phyloP scores from a whole-genome alignment of 2,113 vertebrate genomes.

The Mesembrinibis cayennensis region DNA sequence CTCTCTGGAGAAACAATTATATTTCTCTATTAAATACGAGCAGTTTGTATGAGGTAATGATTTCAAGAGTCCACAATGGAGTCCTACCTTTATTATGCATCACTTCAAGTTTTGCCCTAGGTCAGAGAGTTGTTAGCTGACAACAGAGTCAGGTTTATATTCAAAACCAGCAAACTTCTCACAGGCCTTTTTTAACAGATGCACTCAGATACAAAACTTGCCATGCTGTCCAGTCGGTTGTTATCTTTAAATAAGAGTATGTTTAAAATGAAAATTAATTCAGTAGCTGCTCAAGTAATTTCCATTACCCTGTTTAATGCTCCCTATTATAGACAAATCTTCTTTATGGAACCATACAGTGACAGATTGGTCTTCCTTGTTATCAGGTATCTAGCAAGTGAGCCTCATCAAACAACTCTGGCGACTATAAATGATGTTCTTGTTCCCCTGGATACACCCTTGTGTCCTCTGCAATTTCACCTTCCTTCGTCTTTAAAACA shows the following conservation, averaged over 20 bases:
- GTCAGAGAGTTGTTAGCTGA: not conserved
- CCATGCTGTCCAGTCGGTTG: not conserved
- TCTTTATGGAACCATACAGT: slow-evolving; percentile 45
- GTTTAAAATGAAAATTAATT: slow-evolving; percentile 62
- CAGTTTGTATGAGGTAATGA: slow-evolving; percentile 4
- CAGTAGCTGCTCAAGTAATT: slow-evolving; percentile 37
- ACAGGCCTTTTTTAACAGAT: not conserved
- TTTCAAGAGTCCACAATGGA: not conserved
- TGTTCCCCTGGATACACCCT: slow-evolving; percentile 5
- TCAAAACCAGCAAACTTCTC: not conserved
- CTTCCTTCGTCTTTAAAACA: not conserved
- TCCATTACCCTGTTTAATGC: slow-evolving; percentile 42
- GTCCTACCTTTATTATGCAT: not conserved
- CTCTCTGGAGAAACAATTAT: slow-evolving; percentile 19
- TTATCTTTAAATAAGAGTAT: slow-evolving; percentile 35
- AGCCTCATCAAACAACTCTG: slow-evolving; percentile 22
- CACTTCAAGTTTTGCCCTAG: not conserved
- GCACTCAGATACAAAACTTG: not conserved
- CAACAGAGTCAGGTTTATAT: not conserved
- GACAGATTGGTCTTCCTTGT: slow-evolving; percentile 45
- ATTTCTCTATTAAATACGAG: not conserved
- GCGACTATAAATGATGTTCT: not conserved
- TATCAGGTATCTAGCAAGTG: slow-evolving; percentile 50
- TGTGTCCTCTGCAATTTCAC: slow-evolving; percentile 15
- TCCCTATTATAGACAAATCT: slow-evolving; percentile 46